Evolutionary conservation across 2,797 vertebrate species (phyloP).

Genomic region (Siniperca obscura): DNA sequence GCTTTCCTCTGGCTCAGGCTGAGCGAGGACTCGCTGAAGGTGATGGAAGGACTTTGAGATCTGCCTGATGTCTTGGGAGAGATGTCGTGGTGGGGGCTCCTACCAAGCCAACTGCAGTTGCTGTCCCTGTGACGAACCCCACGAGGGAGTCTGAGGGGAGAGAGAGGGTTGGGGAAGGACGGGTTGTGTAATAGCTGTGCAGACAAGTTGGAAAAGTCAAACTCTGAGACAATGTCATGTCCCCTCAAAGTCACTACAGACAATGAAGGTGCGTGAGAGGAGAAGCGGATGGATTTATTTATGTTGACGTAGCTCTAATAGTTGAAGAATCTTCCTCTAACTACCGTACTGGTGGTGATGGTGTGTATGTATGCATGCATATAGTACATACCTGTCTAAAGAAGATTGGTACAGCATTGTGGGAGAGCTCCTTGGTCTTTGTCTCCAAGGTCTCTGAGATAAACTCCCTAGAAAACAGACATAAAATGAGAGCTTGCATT

Average conservation of each 20-base stretch:
- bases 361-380: background rate
- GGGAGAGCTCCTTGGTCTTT: slow-evolving; percentile 80
- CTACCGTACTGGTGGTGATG: background rate
- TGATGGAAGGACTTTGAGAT: slow-evolving; percentile 82
- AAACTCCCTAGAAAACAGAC: slow-evolving; percentile 77
- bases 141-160: slow-evolving; percentile 75
- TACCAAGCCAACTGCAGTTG: slow-evolving; percentile 82
- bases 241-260: slow-evolving; percentile 46
- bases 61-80: slow-evolving; percentile 77
- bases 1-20: slow-evolving; percentile 85
- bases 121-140: slow-evolving; percentile 81
- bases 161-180: slow-evolving; percentile 23
- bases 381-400: slow-evolving; percentile 76
- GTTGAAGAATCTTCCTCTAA: background rate
- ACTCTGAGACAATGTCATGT: slow-evolving; percentile 56
- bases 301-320: slow-evolving; percentile 9
- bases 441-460: slow-evolving; percentile 82
- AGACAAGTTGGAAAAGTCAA: slow-evolving; percentile 54
- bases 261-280: background rate
- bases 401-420: slow-evolving; percentile 74
- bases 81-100: slow-evolving; percentile 79
- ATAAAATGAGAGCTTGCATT: background rate
- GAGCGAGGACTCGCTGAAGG: slow-evolving; percentile 83
- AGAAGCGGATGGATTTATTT: slow-evolving; percentile 11
- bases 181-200: slow-evolving; percentile 45